Conservation (phyloP, 1,140 invertebrate genomes). For the Drosophila nasuta region DNA sequence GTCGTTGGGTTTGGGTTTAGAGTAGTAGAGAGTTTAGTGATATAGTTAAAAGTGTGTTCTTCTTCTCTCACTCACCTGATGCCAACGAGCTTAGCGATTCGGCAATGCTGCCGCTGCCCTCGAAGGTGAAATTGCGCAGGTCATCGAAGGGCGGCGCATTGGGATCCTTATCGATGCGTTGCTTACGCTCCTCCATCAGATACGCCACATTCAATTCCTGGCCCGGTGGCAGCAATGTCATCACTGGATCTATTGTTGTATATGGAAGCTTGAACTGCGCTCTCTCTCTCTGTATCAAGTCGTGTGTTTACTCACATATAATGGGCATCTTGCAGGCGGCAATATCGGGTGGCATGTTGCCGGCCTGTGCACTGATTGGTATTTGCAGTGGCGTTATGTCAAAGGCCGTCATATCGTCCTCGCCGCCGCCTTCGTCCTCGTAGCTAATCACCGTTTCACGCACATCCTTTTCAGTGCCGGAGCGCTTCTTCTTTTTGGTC, state of each 20-base stretch:
- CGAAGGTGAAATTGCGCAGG: conserved; percentile 98
- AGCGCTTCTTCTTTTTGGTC: conserved; percentile 95
- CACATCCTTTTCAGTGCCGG: conserved; percentile 98
- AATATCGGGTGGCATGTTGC: conserved; percentile 91
- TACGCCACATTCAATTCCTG: conserved; percentile 96
- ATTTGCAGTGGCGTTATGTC: conserved; percentile 98
- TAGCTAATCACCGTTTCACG: conserved; percentile 99
- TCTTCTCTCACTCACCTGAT: conserved; percentile 88
- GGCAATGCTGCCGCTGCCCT: conserved; percentile 98
- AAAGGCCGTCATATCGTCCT: conserved; percentile 99
- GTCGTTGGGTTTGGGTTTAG: not conserved
- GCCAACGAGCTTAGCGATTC: conserved; percentile 97
- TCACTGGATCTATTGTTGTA: conserved; percentile 86
- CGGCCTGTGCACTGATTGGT: conserved; percentile 91
- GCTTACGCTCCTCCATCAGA: conserved; percentile 98
- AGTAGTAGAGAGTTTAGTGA: not conserved
- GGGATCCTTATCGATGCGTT: conserved; percentile 96
- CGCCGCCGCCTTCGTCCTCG: conserved; percentile 98
- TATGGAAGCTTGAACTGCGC: too few species aligned
- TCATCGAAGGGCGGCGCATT: conserved; percentile 98
- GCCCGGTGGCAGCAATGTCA: conserved; percentile 85
- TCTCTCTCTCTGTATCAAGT: not conserved
- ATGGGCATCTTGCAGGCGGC: conserved; percentile 90
- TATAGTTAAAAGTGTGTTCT: not conserved
- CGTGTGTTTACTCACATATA: conserved; percentile 88